phyloP scores from a whole-genome alignment of 1,140 invertebrate species.

The Leptinotarsa texana region DNA sequence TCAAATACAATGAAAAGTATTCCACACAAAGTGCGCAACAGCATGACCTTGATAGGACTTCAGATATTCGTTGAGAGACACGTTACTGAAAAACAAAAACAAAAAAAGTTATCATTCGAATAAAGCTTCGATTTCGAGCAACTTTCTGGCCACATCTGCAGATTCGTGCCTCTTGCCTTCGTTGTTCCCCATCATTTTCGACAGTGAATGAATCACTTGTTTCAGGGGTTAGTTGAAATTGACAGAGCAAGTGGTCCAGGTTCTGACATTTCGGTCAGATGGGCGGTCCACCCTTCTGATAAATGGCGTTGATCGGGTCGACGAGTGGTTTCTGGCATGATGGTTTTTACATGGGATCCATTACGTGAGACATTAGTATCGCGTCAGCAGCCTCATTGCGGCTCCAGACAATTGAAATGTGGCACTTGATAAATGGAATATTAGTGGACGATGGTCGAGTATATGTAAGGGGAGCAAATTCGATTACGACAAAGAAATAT shows the following conservation, averaged over 20 bases:
- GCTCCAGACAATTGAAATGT: constrained; percentile 19
- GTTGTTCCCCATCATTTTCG: neutral
- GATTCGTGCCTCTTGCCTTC: no score
- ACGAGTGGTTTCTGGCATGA: constrained; percentile 8
- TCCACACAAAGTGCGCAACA: no score
- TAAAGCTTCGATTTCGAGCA: no score
- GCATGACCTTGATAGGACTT: no score
- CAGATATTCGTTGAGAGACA: no score
- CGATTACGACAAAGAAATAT: neutral
- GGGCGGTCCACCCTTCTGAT: constrained; percentile 21
- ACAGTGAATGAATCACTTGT: constrained; percentile 12
- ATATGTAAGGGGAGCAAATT: neutral
- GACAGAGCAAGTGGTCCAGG: constrained; percentile 20
- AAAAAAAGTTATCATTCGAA: no score
- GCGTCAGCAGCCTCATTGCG: constrained; percentile 22
- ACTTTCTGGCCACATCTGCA: no score
- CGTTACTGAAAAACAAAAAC: no score
- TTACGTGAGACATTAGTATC: constrained; percentile 6
- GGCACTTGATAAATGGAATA: constrained; percentile 15
- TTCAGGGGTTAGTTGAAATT: constrained; percentile 4
- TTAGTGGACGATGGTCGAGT: neutral
- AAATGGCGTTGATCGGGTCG: constrained; percentile 13
- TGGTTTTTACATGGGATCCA: constrained; percentile 15
- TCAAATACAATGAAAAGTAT: no score
- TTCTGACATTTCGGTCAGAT: constrained; percentile 22